A percentile compares a stretch with the other conserved stretches of the same genome.
Evolutionary conservation across 1,140 invertebrate species (phyloP).

Genomic region (Trypoxylus dichotomus): DNA sequence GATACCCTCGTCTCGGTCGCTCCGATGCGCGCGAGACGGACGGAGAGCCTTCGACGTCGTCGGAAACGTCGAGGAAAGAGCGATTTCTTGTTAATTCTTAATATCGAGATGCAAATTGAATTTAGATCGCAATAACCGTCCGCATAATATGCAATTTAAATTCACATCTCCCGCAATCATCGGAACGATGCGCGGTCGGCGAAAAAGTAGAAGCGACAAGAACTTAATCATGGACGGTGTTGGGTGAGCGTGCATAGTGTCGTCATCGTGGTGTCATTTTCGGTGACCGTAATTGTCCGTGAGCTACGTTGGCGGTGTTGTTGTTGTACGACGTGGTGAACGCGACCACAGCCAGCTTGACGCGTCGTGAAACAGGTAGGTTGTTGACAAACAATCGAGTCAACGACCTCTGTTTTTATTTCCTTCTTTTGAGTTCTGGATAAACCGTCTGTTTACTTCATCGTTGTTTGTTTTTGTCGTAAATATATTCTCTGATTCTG

Average conservation of each 20-base stretch:
- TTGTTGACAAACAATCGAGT: conserved; percentile 23
- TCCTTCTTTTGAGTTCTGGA: not conserved
- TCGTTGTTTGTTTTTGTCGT: too few species aligned
- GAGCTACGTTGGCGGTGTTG: not conserved
- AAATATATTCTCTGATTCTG: too few species aligned
- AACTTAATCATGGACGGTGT: not conserved
- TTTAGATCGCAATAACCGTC: conserved; percentile 1
- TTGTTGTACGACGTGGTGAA: not conserved
- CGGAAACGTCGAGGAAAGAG: conserved; percentile 2
- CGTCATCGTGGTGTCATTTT: not conserved
- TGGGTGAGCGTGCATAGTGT: not conserved
- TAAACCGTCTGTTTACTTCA: not conserved
- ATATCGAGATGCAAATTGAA: conserved; percentile 23
- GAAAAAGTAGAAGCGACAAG: not conserved
- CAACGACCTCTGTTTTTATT: not conserved
- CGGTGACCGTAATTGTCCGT: not conserved
- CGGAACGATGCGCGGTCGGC: not conserved
- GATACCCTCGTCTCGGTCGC: not conserved
- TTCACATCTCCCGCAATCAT: not conserved
- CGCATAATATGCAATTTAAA: conserved; percentile 23
- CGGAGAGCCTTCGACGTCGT: not conserved
- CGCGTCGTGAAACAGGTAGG: not conserved
- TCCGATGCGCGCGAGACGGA: not conserved
- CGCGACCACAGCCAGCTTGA: not conserved
- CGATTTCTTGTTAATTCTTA: conserved; percentile 20